Base-by-base conservation (phyloP, 2,797 vertebrate genomes). In the Fratercula arctica region DNA sequence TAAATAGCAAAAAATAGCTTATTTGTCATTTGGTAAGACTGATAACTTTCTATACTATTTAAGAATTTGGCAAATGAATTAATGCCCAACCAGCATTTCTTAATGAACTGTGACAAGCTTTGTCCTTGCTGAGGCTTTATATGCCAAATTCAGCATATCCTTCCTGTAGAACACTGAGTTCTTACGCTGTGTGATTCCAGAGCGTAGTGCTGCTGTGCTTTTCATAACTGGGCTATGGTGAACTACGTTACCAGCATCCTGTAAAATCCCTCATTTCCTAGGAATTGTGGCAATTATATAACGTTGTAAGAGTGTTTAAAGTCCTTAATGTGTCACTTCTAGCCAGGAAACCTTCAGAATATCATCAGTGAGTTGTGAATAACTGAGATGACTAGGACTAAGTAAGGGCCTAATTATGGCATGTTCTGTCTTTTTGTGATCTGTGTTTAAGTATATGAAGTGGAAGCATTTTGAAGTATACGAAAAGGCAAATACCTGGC, bases 181-280 rank as follows among this genome's bases (percentile, higher is more conserved):
- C 60, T 37, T 26, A 15, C 9, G 10, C 37, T 3, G 21, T 13
- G 48, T 1, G 28, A 11, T 50, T 28, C 5, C 51, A 10, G 45
- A 18, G 28, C 6, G 1, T 0, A 13, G 77, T 5, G 10, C 46
- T 87, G 77, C 68, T 1, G 1, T 39, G 73, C 24, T 43, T 33
- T 13, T 25, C 13, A 0, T 3, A 12, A 11, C 13, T 1, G 29
- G 35, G 18, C 20, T 64, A 4, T 3, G 16, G 35, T 12, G 20
- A 5, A 0, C 28, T 28, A 4, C 25, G 0, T 28, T 18, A 17
- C 54, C 39, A 6, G 25, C 14, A 1, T 8, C 48, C 45, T 50
- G 72, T 33, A 0, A 10, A 41, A 21, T 21, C 35, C 35, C 28
- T 15, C 7, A 0, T 28, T 59, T 63, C 21, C 35, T 43, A 18